phyloP scores from a whole-genome alignment of 2,888 invertebrate species.

The Tipula helvola region DNA sequence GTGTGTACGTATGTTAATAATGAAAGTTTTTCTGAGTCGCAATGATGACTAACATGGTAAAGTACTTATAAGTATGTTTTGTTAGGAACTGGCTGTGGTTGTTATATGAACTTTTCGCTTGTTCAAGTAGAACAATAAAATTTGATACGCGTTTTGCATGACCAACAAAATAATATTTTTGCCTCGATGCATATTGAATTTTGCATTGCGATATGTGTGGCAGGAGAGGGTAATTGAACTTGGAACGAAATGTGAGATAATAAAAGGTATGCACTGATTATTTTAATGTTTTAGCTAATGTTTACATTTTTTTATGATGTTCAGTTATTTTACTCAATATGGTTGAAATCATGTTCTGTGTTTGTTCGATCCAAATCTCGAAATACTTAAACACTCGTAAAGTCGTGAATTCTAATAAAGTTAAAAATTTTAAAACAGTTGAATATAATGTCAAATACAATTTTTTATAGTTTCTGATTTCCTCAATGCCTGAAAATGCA shows the following conservation, averaged over 20 bases:
- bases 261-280: neutral
- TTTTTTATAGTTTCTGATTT: too few relatives aligned
- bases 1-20: neutral
- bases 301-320: too few relatives aligned
- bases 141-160: neutral
- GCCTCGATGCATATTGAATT: neutral
- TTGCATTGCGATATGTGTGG: neutral
- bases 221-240: neutral
- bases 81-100: neutral
- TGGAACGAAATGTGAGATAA: neutral
- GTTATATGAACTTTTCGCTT: neutral
- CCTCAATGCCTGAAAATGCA: too few relatives aligned
- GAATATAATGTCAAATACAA: too few relatives aligned
- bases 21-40: neutral
- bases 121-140: neutral
- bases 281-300: neutral
- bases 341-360: too few relatives aligned
- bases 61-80: neutral
- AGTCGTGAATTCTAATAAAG: too few relatives aligned
- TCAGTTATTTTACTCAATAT: too few relatives aligned
- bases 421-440: too few relatives aligned
- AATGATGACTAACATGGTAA: neutral
- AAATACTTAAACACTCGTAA: too few relatives aligned
- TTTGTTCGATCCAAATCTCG: too few relatives aligned
- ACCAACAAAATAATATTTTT: neutral